phyloP scores from a whole-genome alignment of 1,140 invertebrate species.

The Zaprionus tsacasi region DNA sequence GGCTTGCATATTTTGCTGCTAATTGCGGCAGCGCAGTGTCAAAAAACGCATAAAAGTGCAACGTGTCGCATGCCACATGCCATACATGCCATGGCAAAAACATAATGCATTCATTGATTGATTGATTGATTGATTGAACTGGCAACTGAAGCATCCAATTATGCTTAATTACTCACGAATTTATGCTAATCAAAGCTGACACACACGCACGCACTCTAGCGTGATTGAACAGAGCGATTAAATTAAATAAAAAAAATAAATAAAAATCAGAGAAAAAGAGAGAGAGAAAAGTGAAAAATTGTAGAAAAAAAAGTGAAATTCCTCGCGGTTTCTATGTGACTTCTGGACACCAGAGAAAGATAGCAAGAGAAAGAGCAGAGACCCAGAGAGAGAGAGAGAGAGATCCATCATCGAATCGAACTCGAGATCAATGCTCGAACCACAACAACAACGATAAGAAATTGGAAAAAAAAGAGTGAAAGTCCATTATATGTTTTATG shows the following conservation, averaged over 20 bases:
- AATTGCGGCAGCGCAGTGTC: constrained; percentile 56
- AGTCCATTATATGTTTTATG: constrained; percentile 74
- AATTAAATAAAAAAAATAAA: constrained; percentile 16
- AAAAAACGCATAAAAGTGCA: constrained; percentile 53
- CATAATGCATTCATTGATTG: constrained; percentile 51
- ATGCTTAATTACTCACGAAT: constrained; percentile 54
- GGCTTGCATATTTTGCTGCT: constrained; percentile 59
- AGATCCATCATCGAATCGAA: constrained; percentile 27
- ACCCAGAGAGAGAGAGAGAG: no score
- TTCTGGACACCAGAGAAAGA: constrained; percentile 27
- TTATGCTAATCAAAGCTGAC: constrained; percentile 70
- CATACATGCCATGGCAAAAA: background rate
- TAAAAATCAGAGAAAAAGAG: background rate
- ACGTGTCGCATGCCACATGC: background rate
- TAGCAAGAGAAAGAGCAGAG: no score
- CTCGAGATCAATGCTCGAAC: constrained; percentile 65
- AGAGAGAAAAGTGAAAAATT: background rate
- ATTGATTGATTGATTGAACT: constrained; percentile 60
- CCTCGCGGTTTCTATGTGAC: constrained; percentile 32
- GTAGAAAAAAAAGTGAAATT: constrained; percentile 66
- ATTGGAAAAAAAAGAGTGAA: constrained; percentile 64
- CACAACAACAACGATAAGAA: constrained; percentile 19
- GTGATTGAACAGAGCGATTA: background rate
- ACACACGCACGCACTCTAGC: constrained; percentile 1
- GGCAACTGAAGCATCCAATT: constrained; percentile 52